A percentile compares a stretch with the other conserved stretches of the same genome.
Evolutionary conservation across 2,113 vertebrate species (phyloP).

Genomic region (Hippoglossus stenolepis): DNA sequence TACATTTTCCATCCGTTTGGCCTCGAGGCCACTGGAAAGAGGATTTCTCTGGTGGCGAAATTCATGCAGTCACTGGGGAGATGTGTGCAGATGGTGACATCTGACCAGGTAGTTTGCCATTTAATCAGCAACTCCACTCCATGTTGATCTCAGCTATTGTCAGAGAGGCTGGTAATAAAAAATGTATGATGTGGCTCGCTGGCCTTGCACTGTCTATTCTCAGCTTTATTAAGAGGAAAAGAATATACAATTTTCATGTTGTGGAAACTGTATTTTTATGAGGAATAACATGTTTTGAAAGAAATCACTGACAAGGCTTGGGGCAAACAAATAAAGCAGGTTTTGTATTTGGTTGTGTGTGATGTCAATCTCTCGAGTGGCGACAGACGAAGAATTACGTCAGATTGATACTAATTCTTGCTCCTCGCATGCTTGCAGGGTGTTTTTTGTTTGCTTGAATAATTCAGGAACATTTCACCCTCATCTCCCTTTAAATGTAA

Average conservation of each 20-base stretch:
- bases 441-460: conserved; percentile 72
- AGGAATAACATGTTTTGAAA: conserved; percentile 39
- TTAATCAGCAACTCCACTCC: conserved; percentile 48
- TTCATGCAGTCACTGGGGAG: conserved; percentile 1
- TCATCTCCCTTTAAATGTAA: conserved; percentile 71
- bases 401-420: conserved; percentile 9
- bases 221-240: conserved; percentile 39
- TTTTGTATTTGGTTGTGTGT: conserved; percentile 4
- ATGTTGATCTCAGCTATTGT: conserved; percentile 53
- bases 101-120: conserved; percentile 43
- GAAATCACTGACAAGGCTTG: neutral
- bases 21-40: neutral
- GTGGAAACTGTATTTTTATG: conserved; percentile 50
- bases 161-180: conserved; percentile 46
- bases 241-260: conserved; percentile 10
- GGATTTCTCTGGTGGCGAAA: neutral
- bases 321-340: conserved; percentile 24
- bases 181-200: conserved; percentile 33
- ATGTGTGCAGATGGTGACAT: conserved; percentile 7
- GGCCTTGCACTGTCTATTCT: conserved; percentile 26
- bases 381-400: conserved; percentile 4
- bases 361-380: conserved; percentile 37
- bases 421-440: conserved; percentile 27
- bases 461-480: conserved; percentile 61
- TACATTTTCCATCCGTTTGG: neutral